Percentiles rank a stretch among this genome's conserved stretches.
These are phyloP conservation scores for Archaeoteleia sp. DNA, from an alignment of 2,888 invertebrate genomes.

Conservation along the genomic window DNA sequence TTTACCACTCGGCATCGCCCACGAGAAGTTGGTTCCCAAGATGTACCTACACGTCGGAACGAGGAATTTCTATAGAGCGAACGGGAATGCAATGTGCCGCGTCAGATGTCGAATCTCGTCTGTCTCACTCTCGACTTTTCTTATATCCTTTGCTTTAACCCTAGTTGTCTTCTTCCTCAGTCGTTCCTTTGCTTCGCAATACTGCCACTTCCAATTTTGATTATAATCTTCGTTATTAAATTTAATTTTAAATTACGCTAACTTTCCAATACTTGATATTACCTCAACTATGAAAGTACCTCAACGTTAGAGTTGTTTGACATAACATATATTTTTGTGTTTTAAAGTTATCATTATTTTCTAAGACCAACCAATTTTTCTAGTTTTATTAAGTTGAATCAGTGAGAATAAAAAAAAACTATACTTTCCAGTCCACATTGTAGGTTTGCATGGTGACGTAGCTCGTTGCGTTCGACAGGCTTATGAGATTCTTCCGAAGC, in stretches of 20 bases:
- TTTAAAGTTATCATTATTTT: too few species aligned
- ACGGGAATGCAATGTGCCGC: slow-evolving; percentile 51
- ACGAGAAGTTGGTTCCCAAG: slow-evolving; percentile 47
- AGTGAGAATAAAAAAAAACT: slow-evolving; percentile 21
- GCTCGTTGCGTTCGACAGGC: slow-evolving; percentile 44
- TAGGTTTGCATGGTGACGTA: slow-evolving; percentile 17
- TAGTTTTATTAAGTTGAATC: neutral
- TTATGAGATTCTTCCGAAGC: slow-evolving; percentile 43
- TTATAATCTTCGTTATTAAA: slow-evolving; percentile 33
- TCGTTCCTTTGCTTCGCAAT: slow-evolving; percentile 27
- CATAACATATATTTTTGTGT: too few species aligned
- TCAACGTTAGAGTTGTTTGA: too few species aligned
- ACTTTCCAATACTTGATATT: neutral
- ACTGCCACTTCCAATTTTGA: slow-evolving; percentile 45
- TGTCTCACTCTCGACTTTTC: slow-evolving; percentile 40
- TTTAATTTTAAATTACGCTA: neutral
- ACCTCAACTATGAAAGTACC: neutral
- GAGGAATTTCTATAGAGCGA: slow-evolving; percentile 53
- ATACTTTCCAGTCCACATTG: slow-evolving; percentile 21
- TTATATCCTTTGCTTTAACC: slow-evolving; percentile 39
- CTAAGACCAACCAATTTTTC: too few species aligned
- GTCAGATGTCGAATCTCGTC: slow-evolving; percentile 52
- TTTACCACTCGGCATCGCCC: slow-evolving; percentile 41
- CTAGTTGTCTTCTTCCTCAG: slow-evolving; percentile 21
- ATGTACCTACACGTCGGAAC: slow-evolving; percentile 51